Evolutionary conservation across 2,797 vertebrate genomes (phyloP).

Genomic region (Rachycentron canadum): DNA sequence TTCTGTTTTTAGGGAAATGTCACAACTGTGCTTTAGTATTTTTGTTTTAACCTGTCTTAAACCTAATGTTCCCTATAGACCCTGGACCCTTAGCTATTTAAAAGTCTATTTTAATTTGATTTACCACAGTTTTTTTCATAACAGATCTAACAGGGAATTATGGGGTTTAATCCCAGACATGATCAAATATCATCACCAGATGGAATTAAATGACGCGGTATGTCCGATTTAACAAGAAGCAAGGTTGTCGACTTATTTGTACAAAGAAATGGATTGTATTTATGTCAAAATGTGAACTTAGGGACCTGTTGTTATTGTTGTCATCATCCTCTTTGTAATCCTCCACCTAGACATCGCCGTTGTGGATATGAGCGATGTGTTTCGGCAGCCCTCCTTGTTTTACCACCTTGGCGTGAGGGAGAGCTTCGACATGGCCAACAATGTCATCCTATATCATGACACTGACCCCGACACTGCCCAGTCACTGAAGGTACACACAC

Average conservation of each 20-base stretch:
- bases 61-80: no score
- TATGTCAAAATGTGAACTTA: not conserved
- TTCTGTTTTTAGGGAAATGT: no score
- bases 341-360: conserved; percentile 91
- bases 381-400: conserved; percentile 93
- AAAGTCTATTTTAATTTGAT: no score
- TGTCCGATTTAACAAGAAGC: not conserved
- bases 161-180: not conserved
- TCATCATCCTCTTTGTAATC: not conserved
- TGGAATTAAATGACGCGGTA: not conserved
- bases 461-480: conserved; percentile 92
- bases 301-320: not conserved
- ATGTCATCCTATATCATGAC: conserved; percentile 95
- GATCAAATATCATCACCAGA: not conserved
- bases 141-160: not conserved
- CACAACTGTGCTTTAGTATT: no score
- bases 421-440: conserved; percentile 97
- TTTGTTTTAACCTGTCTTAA: no score
- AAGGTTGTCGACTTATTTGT: not conserved
- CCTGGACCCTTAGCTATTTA: not conserved
- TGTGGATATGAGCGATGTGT: conserved; percentile 96
- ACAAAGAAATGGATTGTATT: not conserved
- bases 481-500: conserved; percentile 90
- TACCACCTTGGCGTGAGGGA: conserved; percentile 96
- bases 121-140: not conserved